Evolutionary conservation across 2,888 invertebrate genomes (phyloP).

Genomic region (Melieria crassipennis): DNA sequence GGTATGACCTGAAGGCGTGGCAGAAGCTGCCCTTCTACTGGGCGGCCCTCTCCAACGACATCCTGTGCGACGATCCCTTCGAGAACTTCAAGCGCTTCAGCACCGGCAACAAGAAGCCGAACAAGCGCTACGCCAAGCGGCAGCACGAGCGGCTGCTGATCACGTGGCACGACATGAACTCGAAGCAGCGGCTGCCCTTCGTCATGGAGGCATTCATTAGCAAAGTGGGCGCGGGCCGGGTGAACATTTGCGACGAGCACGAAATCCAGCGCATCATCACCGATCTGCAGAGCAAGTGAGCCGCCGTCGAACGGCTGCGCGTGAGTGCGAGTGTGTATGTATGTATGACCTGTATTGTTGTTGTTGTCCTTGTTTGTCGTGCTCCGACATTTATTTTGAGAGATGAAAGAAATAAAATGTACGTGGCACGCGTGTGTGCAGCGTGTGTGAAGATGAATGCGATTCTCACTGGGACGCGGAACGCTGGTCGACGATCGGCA

Average conservation of each 20-base stretch:
- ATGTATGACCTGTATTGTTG: too few species aligned
- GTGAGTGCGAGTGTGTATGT: background rate
- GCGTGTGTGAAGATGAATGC: too few species aligned
- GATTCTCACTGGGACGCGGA: too few species aligned
- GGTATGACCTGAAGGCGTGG: slow-evolving; percentile 41
- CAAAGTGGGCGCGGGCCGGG: slow-evolving; percentile 44
- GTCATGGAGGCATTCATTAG: slow-evolving; percentile 49
- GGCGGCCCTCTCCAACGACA: slow-evolving; percentile 45
- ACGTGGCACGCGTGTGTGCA: too few species aligned
- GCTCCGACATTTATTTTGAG: background rate
- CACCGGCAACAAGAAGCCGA: slow-evolving; percentile 6
- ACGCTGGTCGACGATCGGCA: background rate
- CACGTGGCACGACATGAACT: slow-evolving; percentile 42
- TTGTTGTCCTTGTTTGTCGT: background rate
- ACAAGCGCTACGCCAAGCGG: slow-evolving; percentile 12
- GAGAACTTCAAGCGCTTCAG: slow-evolving; percentile 48
- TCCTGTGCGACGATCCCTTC: slow-evolving; percentile 44
- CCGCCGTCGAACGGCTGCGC: background rate
- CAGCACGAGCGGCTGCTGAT: background rate
- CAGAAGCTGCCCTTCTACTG: slow-evolving; percentile 50
- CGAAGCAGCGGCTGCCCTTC: slow-evolving; percentile 47
- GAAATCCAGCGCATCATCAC: slow-evolving; percentile 45
- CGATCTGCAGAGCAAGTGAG: slow-evolving; percentile 33
- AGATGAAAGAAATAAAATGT: too few species aligned
- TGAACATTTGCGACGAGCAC: slow-evolving; percentile 49